Percentiles rank a stretch among this genome's conserved stretches.
These are phyloP conservation scores for Chelonus insularis DNA, from an alignment of 1,140 invertebrate species.

Conservation along the genomic window DNA sequence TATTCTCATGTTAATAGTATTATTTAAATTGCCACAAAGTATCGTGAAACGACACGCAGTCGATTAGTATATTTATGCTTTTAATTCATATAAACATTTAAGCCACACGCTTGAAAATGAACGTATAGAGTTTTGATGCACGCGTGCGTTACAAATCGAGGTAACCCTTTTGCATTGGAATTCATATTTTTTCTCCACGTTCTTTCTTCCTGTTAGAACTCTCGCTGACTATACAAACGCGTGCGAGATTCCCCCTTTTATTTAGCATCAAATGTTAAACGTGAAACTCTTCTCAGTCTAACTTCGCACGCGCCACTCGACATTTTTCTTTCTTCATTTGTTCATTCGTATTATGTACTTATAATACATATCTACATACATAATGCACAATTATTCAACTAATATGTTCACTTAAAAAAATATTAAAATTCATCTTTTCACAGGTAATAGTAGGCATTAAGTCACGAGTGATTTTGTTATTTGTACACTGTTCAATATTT, in stretches of 20 bases:
- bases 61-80: too few species aligned
- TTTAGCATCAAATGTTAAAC: neutral
- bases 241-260: neutral
- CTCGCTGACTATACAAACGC: neutral
- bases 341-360: conserved; percentile 10
- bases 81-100: conserved; percentile 17
- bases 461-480: too few species aligned
- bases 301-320: conserved; percentile 3
- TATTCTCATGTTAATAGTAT: too few species aligned
- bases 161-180: conserved; percentile 16
- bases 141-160: neutral
- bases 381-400: too few species aligned
- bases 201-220: neutral
- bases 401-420: too few species aligned
- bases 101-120: conserved; percentile 24
- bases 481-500: too few species aligned
- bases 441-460: too few species aligned
- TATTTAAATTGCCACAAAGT: too few species aligned
- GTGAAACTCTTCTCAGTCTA: neutral
- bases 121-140: conserved; percentile 8
- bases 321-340: neutral
- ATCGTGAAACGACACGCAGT: too few species aligned
- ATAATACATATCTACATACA: neutral
- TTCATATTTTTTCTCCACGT: conserved; percentile 11
- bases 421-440: too few species aligned